Evolutionary conservation across 2,888 invertebrate genomes (phyloP).

Genomic region (Andrena minutula): DNA sequence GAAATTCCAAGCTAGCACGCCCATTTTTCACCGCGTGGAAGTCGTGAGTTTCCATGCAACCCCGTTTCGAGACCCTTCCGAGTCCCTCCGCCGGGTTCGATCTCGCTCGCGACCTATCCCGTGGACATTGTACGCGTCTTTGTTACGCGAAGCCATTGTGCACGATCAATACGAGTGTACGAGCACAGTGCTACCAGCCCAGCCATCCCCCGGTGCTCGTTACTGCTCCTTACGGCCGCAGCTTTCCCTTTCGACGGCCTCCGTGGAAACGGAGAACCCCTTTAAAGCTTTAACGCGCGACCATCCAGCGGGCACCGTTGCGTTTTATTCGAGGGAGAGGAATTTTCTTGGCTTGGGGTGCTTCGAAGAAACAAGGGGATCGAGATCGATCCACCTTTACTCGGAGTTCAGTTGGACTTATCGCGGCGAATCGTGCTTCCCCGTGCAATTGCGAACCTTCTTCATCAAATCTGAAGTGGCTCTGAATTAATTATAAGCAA

Average conservation of each 20-base stretch:
- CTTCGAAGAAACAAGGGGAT: not conserved
- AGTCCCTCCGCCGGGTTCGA: slow-evolving; percentile 1
- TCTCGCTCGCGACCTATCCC: slow-evolving; percentile 49
- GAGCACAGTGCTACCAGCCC: slow-evolving; percentile 43
- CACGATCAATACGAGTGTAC: slow-evolving; percentile 66
- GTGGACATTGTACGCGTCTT: slow-evolving; percentile 64
- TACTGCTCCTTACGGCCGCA: slow-evolving; percentile 38
- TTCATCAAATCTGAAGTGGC: no score
- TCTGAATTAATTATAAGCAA: no score
- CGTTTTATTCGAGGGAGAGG: slow-evolving; percentile 13
- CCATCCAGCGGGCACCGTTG: slow-evolving; percentile 45
- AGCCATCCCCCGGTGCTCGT: slow-evolving; percentile 51
- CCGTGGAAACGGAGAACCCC: slow-evolving; percentile 71
- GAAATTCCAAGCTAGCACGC: not conserved
- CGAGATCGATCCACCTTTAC: not conserved
- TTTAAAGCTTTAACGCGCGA: slow-evolving; percentile 72
- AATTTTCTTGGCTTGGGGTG: slow-evolving; percentile 13
- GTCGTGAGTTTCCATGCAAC: slow-evolving; percentile 18
- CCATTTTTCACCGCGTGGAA: not conserved
- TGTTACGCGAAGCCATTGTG: slow-evolving; percentile 65
- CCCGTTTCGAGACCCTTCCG: slow-evolving; percentile 15
- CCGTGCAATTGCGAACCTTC: not conserved
- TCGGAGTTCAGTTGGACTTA: not conserved
- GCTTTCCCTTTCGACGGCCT: slow-evolving; percentile 75
- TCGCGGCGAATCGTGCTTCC: not conserved